Base-by-base conservation (phyloP, 2,797 vertebrate species). In the Pyrocephalus nanus region DNA sequence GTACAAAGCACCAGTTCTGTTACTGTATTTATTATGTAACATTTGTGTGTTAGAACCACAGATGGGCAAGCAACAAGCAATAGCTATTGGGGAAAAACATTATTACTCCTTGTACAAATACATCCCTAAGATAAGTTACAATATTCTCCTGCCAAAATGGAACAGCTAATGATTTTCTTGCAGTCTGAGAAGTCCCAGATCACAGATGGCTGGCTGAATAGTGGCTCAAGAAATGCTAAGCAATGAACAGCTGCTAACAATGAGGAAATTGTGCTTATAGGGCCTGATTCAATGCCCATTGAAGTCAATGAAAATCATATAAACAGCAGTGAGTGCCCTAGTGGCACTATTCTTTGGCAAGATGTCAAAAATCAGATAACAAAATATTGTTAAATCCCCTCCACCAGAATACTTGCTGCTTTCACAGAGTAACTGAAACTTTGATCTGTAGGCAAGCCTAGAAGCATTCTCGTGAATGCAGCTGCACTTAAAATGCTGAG, bases 231-330 rank as follows among this genome's bases (percentile, higher is more conserved):
- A 60, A 91, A 91, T 78, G 58, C 85, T 94, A 93, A 91, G 91
- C 95, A 95, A 90, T 88, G 81, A 94, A 92, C 93, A 94, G 94
- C 93, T 93, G 94, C 91, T 96, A 93, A 95, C 94, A 96, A 94
- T 92, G 75, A 94, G 87, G 90, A 96, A 96, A 96, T 90, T 96
- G 89, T 94, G 81, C 91, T 94, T 94, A 36, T 53, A 93, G 83
- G 91, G 83, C 79, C 89, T 78, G 73, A 93, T 90, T 93, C 91
- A 81, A 42, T 86, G 79, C 87, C 82, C 6, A 0, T 14, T 90
- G 87, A 91, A 96, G 95, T 93, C 58, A 96, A 95, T 93, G 91
- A 90, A 97, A 96, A 96, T 71, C 82, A 64, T 55, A 94, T 90
- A 90, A 91, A 88, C 87, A 90, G 82, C 89, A 94, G 67, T 7